phyloP scores from a whole-genome alignment of 2,113 vertebrate genomes.

The Eubucco bourcierii region DNA sequence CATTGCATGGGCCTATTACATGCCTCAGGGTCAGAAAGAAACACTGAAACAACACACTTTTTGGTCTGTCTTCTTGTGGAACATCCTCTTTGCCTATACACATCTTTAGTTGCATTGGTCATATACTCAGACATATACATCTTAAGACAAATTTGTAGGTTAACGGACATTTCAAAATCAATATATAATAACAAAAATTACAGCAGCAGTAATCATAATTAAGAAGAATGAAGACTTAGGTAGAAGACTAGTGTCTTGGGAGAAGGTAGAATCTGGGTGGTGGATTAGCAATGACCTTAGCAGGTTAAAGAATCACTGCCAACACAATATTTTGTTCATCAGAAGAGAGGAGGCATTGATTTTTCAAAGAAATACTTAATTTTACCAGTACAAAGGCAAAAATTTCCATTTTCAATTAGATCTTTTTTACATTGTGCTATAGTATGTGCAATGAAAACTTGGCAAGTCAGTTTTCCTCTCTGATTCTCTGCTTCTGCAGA shows the following conservation, averaged over 20 bases:
- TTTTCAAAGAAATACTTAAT: background rate
- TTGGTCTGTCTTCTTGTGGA: background rate
- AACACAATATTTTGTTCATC: background rate
- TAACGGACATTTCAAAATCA: background rate
- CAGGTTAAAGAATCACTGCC: background rate
- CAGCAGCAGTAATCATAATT: background rate
- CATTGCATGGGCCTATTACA: background rate
- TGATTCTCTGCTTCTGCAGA: slow-evolving; percentile 2
- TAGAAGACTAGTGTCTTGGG: background rate
- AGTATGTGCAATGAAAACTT: background rate
- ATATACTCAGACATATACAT: background rate
- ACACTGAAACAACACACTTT: background rate
- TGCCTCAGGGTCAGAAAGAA: background rate
- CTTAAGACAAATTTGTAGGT: background rate
- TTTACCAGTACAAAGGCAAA: background rate
- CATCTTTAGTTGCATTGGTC: background rate
- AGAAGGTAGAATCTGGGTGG: background rate
- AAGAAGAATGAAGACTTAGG: background rate
- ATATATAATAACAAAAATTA: background rate
- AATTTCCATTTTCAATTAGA: background rate
- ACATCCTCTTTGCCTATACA: background rate
- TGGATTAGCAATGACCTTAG: background rate
- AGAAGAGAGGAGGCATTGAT: background rate
- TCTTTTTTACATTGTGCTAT: background rate
- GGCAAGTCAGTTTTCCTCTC: background rate